phyloP scores from a whole-genome alignment of 2,113 vertebrate species.

The Lophochroa leadbeateri region DNA sequence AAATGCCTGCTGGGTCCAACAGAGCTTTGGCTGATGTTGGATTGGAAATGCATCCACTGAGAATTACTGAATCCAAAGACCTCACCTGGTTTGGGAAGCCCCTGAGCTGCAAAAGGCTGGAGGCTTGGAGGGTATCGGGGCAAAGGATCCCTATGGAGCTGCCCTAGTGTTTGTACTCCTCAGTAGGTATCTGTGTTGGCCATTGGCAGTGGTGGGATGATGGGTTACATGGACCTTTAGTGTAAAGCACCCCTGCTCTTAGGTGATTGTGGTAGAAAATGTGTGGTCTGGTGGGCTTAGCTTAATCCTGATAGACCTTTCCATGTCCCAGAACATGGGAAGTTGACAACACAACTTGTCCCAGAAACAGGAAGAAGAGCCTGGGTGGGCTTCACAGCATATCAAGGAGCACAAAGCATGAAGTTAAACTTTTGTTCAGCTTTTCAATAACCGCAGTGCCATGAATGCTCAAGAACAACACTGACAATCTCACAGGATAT shows the following conservation, averaged over 20 bases:
- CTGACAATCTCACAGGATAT: neutral
- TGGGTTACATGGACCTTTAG: neutral
- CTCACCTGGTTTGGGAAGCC: neutral
- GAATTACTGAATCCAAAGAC: neutral
- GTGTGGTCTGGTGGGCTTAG: neutral
- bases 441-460: neutral
- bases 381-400: neutral
- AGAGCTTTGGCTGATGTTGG: neutral
- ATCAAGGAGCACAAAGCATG: neutral
- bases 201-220: neutral
- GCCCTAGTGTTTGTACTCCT: neutral
- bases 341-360: neutral
- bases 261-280: neutral
- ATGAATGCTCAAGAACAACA: neutral
- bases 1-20: neutral
- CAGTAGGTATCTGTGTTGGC: neutral
- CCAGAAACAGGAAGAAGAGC: neutral
- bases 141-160: neutral
- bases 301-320: neutral
- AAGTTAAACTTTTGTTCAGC: neutral
- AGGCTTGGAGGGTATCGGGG: neutral
- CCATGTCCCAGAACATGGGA: neutral
- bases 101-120: neutral
- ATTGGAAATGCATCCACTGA: neutral
- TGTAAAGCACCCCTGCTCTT: neutral